Evolutionary conservation across 2,113 vertebrate genomes (phyloP).

Genomic region (Vidua macroura): DNA sequence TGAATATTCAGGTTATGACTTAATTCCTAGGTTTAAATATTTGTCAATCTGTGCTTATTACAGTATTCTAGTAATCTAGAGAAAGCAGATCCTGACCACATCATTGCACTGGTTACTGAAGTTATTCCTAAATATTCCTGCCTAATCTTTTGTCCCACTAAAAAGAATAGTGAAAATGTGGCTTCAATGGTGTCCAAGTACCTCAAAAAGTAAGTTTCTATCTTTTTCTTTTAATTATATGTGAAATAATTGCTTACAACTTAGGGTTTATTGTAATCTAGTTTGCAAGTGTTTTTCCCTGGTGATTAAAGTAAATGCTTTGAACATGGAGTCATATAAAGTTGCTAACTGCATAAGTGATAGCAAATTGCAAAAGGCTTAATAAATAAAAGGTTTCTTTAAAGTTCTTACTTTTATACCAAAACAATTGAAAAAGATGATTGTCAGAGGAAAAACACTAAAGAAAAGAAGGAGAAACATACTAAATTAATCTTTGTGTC

Average conservation of each 20-base stretch:
- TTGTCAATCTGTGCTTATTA: neutral
- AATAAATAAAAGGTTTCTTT: neutral
- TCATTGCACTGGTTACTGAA: conserved; percentile 92
- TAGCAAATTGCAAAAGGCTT: neutral
- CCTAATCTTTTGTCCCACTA: conserved; percentile 93
- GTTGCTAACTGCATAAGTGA: neutral
- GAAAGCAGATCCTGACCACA: conserved; percentile 90
- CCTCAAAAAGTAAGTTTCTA: conserved; percentile 83
- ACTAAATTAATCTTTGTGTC: neutral
- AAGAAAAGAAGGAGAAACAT: neutral
- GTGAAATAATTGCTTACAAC: neutral
- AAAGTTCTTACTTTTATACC: neutral
- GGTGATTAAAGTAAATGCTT: neutral
- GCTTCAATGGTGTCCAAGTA: conserved; percentile 93
- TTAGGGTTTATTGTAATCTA: neutral
- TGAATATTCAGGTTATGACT: neutral
- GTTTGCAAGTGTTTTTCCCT: neutral
- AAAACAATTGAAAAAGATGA: neutral
- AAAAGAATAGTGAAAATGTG: conserved; percentile 98
- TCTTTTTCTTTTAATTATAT: neutral
- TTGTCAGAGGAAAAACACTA: neutral
- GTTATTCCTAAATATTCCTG: conserved; percentile 92
- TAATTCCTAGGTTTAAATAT: neutral
- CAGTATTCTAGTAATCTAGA: conserved; percentile 86
- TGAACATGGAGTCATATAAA: neutral